Conservation (phyloP, 1,140 invertebrate genomes). For the Papilio polytes region DNA sequence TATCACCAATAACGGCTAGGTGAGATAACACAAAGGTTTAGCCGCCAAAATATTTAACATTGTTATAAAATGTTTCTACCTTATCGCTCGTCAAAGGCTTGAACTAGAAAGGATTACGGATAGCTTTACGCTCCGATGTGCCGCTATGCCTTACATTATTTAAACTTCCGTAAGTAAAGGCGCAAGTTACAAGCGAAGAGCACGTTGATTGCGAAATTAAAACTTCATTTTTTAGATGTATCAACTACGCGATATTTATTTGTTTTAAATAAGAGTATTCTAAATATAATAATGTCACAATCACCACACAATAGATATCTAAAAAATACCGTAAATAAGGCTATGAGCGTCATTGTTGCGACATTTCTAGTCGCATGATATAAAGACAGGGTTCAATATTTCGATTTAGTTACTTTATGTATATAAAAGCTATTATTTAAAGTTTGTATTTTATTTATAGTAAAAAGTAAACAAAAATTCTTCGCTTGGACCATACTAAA, state of each 20-base stretch:
- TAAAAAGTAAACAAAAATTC: too few species aligned
- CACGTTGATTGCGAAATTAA: not conserved
- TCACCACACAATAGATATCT: not conserved
- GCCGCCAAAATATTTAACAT: conserved; percentile 73
- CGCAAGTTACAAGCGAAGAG: conserved; percentile 45
- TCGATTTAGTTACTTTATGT: not conserved
- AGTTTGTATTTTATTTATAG: not conserved
- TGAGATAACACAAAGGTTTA: conserved; percentile 54
- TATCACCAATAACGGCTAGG: conserved; percentile 12
- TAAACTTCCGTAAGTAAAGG: conserved; percentile 58
- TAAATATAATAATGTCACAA: not conserved
- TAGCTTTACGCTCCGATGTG: conserved; percentile 64
- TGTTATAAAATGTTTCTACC: conserved; percentile 70
- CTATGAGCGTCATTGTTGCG: not conserved
- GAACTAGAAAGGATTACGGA: conserved; percentile 52
- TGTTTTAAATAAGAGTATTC: not conserved
- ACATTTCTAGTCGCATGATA: not conserved
- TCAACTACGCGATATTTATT: not conserved
- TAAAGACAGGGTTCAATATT: not conserved
- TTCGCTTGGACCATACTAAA: conserved; percentile 51
- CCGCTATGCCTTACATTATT: conserved; percentile 58
- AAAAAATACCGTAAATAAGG: not conserved
- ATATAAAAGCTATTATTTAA: not conserved
- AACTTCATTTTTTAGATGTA: not conserved
- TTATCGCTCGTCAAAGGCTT: conserved; percentile 76